phyloP scores from a whole-genome alignment of 1,140 invertebrate genomes.

The Drosophila fuyamai region DNA sequence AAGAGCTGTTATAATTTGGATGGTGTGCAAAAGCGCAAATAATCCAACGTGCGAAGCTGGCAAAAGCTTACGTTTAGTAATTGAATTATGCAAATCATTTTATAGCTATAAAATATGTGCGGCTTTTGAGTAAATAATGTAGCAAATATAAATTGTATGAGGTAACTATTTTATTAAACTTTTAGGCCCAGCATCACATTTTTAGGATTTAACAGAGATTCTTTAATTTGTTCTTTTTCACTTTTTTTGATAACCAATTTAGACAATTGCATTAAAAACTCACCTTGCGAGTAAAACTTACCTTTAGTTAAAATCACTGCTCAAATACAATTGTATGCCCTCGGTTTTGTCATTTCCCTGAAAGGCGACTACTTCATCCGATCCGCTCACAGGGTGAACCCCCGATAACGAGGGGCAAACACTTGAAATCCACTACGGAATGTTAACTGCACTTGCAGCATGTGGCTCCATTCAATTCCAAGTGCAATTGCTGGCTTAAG shows the following conservation, averaged over 20 bases:
- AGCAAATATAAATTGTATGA: constrained; percentile 1
- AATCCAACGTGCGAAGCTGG: constrained; percentile 26
- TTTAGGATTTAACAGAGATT: too few relatives aligned
- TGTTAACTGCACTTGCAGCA: constrained; percentile 30
- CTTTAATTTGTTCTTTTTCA: too few relatives aligned
- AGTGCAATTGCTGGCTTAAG: constrained; percentile 26
- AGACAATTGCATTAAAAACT: too few relatives aligned
- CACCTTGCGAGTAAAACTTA: background rate
- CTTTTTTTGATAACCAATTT: background rate
- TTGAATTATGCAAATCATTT: constrained; percentile 43
- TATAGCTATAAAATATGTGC: constrained; percentile 10
- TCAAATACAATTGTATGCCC: background rate
- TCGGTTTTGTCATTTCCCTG: background rate
- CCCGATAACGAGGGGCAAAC: constrained; percentile 14
- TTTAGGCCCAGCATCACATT: too few relatives aligned
- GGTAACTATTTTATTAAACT: too few relatives aligned
- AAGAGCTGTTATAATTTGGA: constrained; percentile 34
- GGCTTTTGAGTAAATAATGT: constrained; percentile 16
- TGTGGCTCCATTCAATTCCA: constrained; percentile 22
- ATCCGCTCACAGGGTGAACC: constrained; percentile 5
- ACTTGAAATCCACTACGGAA: constrained; percentile 34
- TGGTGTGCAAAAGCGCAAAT: constrained; percentile 33
- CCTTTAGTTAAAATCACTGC: background rate
- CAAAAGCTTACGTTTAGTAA: constrained; percentile 24
- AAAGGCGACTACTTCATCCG: background rate